Conservation (phyloP, 1,140 invertebrate genomes). For the Camponotus pennsylvanicus region DNA sequence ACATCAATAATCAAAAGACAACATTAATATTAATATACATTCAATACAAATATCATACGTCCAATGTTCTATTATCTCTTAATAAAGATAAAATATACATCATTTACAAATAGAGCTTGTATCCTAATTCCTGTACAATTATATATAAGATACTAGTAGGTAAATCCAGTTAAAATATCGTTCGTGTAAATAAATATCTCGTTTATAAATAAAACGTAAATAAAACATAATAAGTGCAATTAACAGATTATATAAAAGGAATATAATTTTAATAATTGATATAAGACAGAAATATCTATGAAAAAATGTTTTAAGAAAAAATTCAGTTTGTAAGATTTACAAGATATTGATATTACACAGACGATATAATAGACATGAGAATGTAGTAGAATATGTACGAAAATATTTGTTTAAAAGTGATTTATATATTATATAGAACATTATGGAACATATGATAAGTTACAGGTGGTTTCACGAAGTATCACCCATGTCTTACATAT, state of each 20-base stretch:
- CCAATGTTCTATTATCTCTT: not conserved
- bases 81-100: constrained; percentile 16
- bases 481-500: not conserved
- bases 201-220: not conserved
- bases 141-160: not conserved
- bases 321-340: not conserved
- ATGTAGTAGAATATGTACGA: not conserved
- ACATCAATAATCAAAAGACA: not conserved
- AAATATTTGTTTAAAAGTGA: not conserved
- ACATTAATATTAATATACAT: not conserved
- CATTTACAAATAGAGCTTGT: not conserved
- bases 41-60: not conserved
- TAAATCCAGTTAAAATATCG: not conserved
- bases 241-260: not conserved
- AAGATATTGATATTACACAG: not conserved
- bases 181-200: not conserved
- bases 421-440: not conserved
- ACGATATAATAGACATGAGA: not conserved
- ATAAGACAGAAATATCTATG: not conserved
- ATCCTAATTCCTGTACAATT: not conserved
- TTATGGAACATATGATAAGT: not conserved
- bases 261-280: not conserved
- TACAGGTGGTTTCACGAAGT: not conserved
- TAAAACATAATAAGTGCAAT: not conserved
- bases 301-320: not conserved